phyloP scores from a whole-genome alignment of 2,888 invertebrate species.

The Ectemnius lituratus region DNA sequence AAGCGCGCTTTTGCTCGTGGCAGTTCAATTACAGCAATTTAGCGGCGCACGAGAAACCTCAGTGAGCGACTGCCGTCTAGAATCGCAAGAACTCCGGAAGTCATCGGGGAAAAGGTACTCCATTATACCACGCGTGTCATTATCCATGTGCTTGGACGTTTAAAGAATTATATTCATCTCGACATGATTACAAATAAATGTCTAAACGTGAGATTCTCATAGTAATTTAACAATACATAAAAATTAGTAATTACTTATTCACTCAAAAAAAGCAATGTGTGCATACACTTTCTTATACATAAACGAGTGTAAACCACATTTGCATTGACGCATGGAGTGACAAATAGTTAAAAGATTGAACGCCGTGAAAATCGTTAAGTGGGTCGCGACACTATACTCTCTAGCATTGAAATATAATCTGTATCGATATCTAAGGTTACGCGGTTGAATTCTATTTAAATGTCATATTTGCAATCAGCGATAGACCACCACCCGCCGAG shows the following conservation, averaged over 20 bases:
- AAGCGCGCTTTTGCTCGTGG: constrained; percentile 37
- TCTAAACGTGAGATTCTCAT: no score
- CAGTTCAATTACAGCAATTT: constrained; percentile 48
- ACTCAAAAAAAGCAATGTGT: no score
- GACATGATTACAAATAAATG: neutral
- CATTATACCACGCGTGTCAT: constrained; percentile 14
- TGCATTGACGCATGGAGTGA: neutral
- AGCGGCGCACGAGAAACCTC: constrained; percentile 34
- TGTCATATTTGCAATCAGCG: neutral
- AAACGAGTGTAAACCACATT: neutral
- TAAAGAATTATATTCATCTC: constrained; percentile 15
- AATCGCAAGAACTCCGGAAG: constrained; percentile 34
- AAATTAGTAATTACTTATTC: no score
- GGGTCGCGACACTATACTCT: neutral
- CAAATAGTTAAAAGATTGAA: neutral
- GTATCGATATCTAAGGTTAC: neutral
- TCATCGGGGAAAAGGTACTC: constrained; percentile 48
- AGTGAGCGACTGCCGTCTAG: constrained; percentile 34
- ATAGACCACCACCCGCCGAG: neutral
- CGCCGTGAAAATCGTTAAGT: neutral
- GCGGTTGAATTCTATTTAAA: neutral
- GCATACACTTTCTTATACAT: no score
- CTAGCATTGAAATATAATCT: constrained; percentile 1
- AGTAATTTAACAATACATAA: no score
- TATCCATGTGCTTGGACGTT: constrained; percentile 20